These are phyloP conservation scores for Hippocampus comes DNA, from an alignment of 2,113 vertebrate genomes.

Conservation along the genomic window DNA sequence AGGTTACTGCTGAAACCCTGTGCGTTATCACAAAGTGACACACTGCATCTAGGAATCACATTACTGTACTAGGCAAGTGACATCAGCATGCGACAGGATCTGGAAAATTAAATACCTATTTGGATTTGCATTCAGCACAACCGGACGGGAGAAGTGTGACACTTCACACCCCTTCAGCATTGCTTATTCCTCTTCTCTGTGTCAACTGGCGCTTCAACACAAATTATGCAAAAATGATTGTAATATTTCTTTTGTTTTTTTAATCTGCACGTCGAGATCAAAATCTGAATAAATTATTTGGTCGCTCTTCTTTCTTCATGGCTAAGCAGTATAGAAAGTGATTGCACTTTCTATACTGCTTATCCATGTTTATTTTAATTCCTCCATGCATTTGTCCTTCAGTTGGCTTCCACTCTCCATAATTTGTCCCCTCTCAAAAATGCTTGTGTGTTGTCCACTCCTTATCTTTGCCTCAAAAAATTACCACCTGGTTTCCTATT, in stretches of 20 bases:
- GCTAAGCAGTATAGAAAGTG: no score
- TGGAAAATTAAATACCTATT: not conserved
- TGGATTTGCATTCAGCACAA: not conserved
- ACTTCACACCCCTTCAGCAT: not conserved
- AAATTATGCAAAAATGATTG: constrained; percentile 14
- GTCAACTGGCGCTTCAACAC: not conserved
- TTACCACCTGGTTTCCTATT: constrained; percentile 27
- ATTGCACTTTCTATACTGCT: not conserved
- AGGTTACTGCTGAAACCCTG: not conserved
- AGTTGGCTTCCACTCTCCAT: constrained; percentile 5
- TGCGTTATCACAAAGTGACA: no score
- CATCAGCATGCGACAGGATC: no score
- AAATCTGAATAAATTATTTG: constrained; percentile 39
- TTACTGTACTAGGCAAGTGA: no score
- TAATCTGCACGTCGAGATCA: constrained; percentile 43
- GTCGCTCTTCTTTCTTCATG: constrained; percentile 49
- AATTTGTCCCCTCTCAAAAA: constrained; percentile 1
- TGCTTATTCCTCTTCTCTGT: not conserved
- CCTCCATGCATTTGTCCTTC: not conserved
- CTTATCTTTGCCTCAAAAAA: constrained; percentile 8
- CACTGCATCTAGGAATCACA: no score
- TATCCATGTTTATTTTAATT: not conserved
- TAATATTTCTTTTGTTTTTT: constrained; percentile 4
- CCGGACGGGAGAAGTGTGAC: no score
- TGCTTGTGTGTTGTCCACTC: not conserved